Base-by-base conservation (phyloP, 2,797 vertebrate genomes). In the Gallinago solitaria region DNA sequence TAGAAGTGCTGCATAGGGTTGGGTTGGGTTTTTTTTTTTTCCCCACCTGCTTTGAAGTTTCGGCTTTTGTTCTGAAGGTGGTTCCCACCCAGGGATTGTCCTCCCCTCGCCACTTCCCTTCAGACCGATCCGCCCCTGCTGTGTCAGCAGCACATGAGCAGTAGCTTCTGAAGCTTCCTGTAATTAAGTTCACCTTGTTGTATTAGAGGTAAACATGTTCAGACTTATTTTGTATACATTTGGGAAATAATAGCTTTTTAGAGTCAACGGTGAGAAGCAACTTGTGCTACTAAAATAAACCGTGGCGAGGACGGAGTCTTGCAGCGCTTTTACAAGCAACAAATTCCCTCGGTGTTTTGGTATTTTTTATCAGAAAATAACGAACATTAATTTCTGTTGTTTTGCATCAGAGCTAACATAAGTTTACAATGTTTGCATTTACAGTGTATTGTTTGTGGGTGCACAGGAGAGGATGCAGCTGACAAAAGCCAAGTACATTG, bases 161-260 rank as follows among this genome's bases (percentile, higher is more conserved):
- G 11, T 25, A 14, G 21, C 93, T 91, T 95, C 92, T 95, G 74
- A 95, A 94, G 78, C 73, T 93, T 92, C 93, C 83, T 85, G 94
- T 71, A 97, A 97, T 96, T 95, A 95, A 93, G 4, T 76, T 89
- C 86, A 91, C 94, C 89, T 90, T 94, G 90, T 94, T 96, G 71
- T 79, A 87, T 92, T 90, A 90, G 12, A 85, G 75, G 69, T 60
- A 94, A 97, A 93, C 91, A 92, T 81, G 93, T 86, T 94, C 94
- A 73, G 88, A 71, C 96, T 95, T 93, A 95, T 93, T 97, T 85
- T 87, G 83, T 83, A 59, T 81, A 47, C 87, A 59, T 93, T 80
- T 93, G 91, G 96, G 93, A 94, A 96, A 94, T 94, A 90, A 96
- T 70, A 93, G 90, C 87, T 89, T 95, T 85, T 83, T 51, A 93